Evolutionary conservation across 2,797 vertebrate genomes (phyloP).

Genomic region (Hipposideros larvatus): DNA sequence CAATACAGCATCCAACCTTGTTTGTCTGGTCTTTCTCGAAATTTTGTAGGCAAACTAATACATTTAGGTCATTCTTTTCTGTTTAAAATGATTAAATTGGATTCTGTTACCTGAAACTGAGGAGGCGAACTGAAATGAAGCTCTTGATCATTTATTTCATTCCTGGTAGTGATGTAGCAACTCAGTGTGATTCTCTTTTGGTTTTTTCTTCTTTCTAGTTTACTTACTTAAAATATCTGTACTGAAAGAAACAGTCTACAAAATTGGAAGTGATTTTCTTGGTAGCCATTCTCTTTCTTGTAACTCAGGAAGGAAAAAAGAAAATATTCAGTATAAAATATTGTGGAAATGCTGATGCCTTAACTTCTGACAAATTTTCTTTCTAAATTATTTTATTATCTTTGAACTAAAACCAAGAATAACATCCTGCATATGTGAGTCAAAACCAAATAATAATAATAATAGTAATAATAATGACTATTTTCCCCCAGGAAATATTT

Average conservation of each 20-base stretch:
- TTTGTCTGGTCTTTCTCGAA: neutral
- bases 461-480: neutral
- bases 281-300: neutral
- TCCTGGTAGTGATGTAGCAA: neutral
- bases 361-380: neutral
- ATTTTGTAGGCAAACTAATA: neutral
- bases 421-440: neutral
- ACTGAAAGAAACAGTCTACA: neutral
- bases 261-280: slow-evolving; percentile 30
- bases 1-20: neutral
- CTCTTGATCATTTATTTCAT: neutral
- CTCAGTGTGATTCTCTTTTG: neutral
- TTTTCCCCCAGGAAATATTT: neutral
- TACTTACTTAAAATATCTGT: neutral
- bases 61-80: neutral
- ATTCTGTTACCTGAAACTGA: neutral
- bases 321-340: neutral
- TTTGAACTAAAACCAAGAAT: slow-evolving; percentile 18
- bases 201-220: neutral
- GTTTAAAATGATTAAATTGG: neutral
- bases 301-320: neutral
- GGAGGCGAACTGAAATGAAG: neutral
- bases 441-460: neutral
- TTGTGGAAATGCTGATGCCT: neutral
- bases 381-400: neutral